Conservation (phyloP, 2,888 invertebrate species). For the Stenodema calcarata region DNA sequence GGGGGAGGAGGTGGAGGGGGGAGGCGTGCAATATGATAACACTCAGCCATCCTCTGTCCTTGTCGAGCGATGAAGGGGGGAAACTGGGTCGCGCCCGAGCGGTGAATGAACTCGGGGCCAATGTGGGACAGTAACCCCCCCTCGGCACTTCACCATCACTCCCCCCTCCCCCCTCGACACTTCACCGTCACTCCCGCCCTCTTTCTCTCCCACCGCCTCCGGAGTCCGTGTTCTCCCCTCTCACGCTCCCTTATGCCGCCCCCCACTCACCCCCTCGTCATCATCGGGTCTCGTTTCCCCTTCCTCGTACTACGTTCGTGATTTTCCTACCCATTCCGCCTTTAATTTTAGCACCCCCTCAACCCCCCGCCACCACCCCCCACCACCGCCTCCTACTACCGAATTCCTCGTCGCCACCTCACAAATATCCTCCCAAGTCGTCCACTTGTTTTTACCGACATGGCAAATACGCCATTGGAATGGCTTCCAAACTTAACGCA, state of each 20-base stretch:
- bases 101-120: conserved; percentile 39
- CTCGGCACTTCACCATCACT: neutral
- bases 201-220: neutral
- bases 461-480: too few species aligned
- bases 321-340: neutral
- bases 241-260: neutral
- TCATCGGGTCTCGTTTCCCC: neutral
- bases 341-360: neutral
- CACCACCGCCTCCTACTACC: too few species aligned
- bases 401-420: too few species aligned
- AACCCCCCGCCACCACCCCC: neutral
- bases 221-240: neutral
- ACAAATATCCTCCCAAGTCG: too few species aligned
- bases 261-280: neutral
- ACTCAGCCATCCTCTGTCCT: conserved; percentile 42
- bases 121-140: conserved; percentile 35
- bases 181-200: neutral
- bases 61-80: conserved; percentile 12
- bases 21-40: conserved; percentile 3
- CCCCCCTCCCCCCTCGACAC: neutral
- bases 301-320: neutral
- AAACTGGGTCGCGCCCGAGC: conserved; percentile 36
- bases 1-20: neutral
- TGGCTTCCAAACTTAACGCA: too few species aligned
- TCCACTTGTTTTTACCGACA: too few species aligned